Base-by-base conservation (phyloP, 2,113 vertebrate genomes). In the Coracopsis vasa region DNA sequence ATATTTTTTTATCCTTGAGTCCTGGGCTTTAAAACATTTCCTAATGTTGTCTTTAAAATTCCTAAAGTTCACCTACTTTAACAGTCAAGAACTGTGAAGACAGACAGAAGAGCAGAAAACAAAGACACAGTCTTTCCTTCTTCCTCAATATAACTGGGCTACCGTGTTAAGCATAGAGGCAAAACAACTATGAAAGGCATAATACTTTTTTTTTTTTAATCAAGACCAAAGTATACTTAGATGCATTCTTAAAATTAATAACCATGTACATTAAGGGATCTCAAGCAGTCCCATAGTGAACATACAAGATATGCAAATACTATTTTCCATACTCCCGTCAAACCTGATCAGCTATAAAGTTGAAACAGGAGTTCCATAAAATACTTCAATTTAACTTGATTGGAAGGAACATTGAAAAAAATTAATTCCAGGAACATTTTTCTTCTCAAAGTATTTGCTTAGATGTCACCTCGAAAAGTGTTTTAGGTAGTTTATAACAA, bases 341-440 rank as follows among this genome's bases (percentile, higher is more conserved):
- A 79, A 91, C n/a, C 50, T 86, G 17, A 93, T 93, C 81, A 93
- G 45, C 65, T 81, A 78, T 88, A 56, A 95, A 94, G 67, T 29
- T 97, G 94, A 96, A 91, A 71, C 78, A 86, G 74, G 54, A 92
- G 83, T 85, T 84, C 42, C 88, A 97, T 75, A 95, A 95, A 96
- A 95, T 53, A 53, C 75, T 39, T 94, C 90, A 41, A 95, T 94
- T 92, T 96, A 92, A 97, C 74, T 84, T 95, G 86, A 97, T 39
- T 97, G 50, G 72, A 96, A 97, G 14, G 54, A 48, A 80, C 86
- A 94, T 28, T 91, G 88, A 96, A 94, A 11, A 94, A 80, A 94
- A 92, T 39, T 65, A 71, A 93, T 83, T 94, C 44, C 56, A 96
- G 53, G 91, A 96, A 86, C 58, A 92, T 77, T 91, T 79, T 85